These are phyloP conservation scores for Ceratothoa steindachneri DNA, from an alignment of 2,888 invertebrate genomes.

Conservation along the genomic window DNA sequence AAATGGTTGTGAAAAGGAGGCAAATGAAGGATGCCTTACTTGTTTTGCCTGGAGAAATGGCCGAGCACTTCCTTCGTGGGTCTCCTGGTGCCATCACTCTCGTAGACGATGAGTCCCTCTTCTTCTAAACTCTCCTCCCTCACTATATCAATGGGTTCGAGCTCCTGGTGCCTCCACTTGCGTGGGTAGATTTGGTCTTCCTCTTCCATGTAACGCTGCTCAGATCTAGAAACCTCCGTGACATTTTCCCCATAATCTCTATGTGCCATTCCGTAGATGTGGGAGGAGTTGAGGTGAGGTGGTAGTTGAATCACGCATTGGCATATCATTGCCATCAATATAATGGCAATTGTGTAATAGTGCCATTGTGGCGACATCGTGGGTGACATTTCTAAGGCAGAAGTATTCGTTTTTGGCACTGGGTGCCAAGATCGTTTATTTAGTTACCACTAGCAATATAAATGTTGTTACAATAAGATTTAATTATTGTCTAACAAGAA, in stretches of 20 bases:
- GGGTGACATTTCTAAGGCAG: too few species aligned
- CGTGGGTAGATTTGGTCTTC: not conserved
- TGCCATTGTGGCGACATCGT: too few species aligned
- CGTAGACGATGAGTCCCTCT: not conserved
- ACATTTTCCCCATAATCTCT: not conserved
- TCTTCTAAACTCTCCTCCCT: not conserved
- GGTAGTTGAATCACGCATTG: not conserved
- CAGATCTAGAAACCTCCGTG: not conserved
- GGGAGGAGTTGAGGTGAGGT: not conserved
- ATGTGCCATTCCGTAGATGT: not conserved
- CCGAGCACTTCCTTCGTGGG: not conserved
- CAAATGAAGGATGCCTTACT: too few species aligned
- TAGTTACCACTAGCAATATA: too few species aligned
- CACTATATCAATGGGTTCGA: not conserved
- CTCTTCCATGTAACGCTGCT: not conserved
- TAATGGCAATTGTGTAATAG: too few species aligned
- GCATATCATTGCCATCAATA: too few species aligned
- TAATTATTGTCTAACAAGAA: too few species aligned
- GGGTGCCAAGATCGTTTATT: too few species aligned
- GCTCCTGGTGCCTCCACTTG: conserved; percentile 25
- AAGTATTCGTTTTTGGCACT: too few species aligned
- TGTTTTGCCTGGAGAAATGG: not conserved
- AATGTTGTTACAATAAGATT: too few species aligned
- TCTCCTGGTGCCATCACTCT: not conserved
- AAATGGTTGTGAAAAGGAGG: too few species aligned